phyloP scores from a whole-genome alignment of 1,140 invertebrate genomes.

The Lucilia cuprina region DNA sequence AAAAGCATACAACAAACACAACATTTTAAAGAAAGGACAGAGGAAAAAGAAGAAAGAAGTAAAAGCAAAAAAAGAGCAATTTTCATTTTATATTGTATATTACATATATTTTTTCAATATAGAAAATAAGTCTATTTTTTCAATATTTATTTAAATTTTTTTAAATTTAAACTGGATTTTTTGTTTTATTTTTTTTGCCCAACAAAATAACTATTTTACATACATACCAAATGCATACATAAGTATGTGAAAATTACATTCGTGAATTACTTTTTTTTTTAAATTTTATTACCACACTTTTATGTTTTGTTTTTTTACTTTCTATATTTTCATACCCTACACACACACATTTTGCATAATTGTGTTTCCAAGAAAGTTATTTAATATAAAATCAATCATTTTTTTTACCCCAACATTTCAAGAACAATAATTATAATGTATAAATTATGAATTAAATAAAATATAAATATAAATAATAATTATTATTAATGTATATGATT shows the following conservation, averaged over 20 bases:
- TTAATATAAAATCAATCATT: not conserved
- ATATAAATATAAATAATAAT: not conserved
- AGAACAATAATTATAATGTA: too few species aligned
- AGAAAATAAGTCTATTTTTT: not conserved
- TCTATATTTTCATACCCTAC: too few species aligned
- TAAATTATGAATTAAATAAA: not conserved
- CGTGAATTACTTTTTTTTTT: too few species aligned
- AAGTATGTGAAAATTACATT: too few species aligned
- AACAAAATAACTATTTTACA: not conserved
- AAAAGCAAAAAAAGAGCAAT: not conserved
- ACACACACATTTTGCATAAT: too few species aligned
- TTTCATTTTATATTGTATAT: not conserved
- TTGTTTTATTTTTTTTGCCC: not conserved
- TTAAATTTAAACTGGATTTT: not conserved
- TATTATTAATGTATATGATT: constrained; percentile 20
- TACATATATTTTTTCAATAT: not conserved
- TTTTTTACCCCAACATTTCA: not conserved
- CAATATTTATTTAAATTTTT: not conserved
- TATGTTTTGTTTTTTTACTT: too few species aligned
- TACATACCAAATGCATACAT: not conserved
- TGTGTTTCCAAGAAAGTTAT: too few species aligned
- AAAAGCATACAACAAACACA: not conserved
- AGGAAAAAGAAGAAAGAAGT: not conserved
- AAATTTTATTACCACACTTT: too few species aligned
- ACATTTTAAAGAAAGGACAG: not conserved